A percentile compares a stretch with the other conserved stretches of the same genome.
These are phyloP conservation scores for Drepanosiphum platanoidis DNA, from an alignment of 2,888 invertebrate genomes.

Conservation along the genomic window DNA sequence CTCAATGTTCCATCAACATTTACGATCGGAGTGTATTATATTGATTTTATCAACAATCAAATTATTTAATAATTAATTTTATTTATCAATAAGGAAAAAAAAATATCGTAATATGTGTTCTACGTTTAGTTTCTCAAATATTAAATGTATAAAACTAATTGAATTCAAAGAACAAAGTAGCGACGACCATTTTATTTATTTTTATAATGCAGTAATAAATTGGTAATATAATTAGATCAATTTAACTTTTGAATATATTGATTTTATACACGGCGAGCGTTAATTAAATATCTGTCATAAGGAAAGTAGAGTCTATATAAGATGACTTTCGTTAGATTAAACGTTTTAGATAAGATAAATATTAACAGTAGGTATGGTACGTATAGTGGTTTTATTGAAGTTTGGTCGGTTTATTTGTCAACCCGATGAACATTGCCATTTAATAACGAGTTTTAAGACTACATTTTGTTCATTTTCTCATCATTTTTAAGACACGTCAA, in stretches of 20 bases:
- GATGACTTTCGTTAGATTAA: constrained; percentile 6
- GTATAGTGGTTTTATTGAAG: background rate
- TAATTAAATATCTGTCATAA: constrained; percentile 6
- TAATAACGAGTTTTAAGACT: background rate
- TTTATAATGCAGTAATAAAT: no score
- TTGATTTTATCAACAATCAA: no score
- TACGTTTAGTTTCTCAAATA: no score
- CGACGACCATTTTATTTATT: no score
- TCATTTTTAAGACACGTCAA: background rate
- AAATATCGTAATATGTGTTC: no score
- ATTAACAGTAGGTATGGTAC: background rate
- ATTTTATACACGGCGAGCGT: background rate
- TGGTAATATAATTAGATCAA: background rate
- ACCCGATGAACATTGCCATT: constrained; percentile 5
- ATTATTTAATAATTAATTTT: no score
- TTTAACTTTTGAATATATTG: background rate
- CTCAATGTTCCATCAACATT: no score
- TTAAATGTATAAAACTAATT: no score
- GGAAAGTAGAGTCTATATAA: background rate
- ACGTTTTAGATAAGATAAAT: constrained; percentile 10
- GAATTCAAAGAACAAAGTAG: no score
- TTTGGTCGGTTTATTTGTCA: constrained; percentile 11
- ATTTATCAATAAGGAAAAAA: no score
- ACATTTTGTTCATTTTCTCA: background rate
- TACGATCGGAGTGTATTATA: no score